phyloP scores from a whole-genome alignment of 2,797 vertebrate species.

The Morus bassanus region DNA sequence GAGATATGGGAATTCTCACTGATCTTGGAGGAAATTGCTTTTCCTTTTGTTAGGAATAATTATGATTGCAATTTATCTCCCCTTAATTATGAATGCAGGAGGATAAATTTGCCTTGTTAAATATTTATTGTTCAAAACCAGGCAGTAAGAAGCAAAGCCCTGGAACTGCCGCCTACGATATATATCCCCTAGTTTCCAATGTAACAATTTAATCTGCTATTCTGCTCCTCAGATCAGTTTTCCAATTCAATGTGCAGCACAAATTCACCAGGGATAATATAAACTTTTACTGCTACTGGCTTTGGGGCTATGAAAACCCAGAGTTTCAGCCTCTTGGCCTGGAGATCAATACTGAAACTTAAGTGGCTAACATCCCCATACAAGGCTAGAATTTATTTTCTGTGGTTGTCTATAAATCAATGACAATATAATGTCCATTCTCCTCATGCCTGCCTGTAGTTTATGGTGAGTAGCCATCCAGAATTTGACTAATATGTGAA shows the following conservation, averaged over 20 bases:
- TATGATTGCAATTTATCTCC: neutral
- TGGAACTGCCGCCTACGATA: neutral
- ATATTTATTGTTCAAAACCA: constrained; percentile 18
- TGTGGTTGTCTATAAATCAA: constrained; percentile 9
- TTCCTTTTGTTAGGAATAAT: constrained; percentile 18
- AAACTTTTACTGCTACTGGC: constrained; percentile 46
- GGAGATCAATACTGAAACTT: neutral
- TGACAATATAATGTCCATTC: neutral
- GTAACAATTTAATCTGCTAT: neutral
- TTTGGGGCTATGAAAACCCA: neutral
- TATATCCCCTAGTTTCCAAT: neutral
- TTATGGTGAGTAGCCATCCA: constrained; percentile 32
- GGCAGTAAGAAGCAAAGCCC: neutral
- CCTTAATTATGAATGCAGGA: neutral
- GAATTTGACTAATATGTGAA: constrained; percentile 32
- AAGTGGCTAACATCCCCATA: neutral
- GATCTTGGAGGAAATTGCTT: neutral
- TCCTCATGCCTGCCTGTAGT: neutral
- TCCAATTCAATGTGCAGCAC: neutral
- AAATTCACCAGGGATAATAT: neutral
- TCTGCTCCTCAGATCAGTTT: neutral
- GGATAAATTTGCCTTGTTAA: constrained; percentile 2
- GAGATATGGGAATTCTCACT: neutral
- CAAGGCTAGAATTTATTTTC: constrained; percentile 28
- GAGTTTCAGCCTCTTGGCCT: constrained; percentile 17